These are phyloP conservation scores for Hyppa rectilinea DNA, from an alignment of 2,888 invertebrate species.

Conservation along the genomic window DNA sequence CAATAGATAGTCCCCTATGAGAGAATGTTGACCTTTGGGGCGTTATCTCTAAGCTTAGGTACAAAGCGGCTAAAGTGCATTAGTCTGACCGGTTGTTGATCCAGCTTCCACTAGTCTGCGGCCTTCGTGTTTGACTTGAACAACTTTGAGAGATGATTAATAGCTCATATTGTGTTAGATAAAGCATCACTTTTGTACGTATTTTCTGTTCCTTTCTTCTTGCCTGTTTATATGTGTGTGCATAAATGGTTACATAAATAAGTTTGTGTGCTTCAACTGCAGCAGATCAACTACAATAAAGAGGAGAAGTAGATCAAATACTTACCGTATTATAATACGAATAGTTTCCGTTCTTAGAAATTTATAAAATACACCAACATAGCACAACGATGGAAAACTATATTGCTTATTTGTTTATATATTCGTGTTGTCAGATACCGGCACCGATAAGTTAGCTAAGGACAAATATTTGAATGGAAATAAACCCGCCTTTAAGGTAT, in stretches of 20 bases:
- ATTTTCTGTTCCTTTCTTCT: no score
- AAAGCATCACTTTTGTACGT: no score
- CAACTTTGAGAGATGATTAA: constrained; percentile 39
- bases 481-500: constrained; percentile 46
- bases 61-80: constrained; percentile 29
- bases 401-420: constrained; percentile 11
- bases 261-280: constrained; percentile 1
- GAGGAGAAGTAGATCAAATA: not conserved
- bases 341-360: not conserved
- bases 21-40: constrained; percentile 5
- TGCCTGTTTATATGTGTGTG: no score
- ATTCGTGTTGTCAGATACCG: constrained; percentile 35
- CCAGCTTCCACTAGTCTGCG: constrained; percentile 11
- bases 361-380: constrained; percentile 18
- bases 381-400: not conserved
- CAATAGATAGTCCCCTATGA: not conserved
- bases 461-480: constrained; percentile 61
- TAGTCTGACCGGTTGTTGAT: constrained; percentile 33
- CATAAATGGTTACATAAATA: no score
- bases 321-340: not conserved
- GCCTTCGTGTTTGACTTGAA: constrained; percentile 39
- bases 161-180: constrained; percentile 29
- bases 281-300: not conserved
- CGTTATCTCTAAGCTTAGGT: constrained; percentile 3
- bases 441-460: constrained; percentile 31